Evolutionary conservation across 2,888 invertebrate species (phyloP).

Genomic region (Phragmatobia fuliginosa): DNA sequence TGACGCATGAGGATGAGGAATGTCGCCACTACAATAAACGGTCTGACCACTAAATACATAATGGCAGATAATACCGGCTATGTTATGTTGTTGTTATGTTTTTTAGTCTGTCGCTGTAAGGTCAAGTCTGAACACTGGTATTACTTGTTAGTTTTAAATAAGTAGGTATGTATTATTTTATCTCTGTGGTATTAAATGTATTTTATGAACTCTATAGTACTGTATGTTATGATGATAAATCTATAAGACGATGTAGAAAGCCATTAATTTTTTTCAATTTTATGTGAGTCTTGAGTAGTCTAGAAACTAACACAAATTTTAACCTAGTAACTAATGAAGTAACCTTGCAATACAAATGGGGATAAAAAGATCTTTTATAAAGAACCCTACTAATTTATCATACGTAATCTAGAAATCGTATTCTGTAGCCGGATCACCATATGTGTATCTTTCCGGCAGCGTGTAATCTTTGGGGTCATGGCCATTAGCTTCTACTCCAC

Average conservation of each 20-base stretch:
- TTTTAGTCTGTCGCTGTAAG: background rate
- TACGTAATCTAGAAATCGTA: slow-evolving; percentile 66
- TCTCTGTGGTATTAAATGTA: background rate
- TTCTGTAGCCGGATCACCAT: slow-evolving; percentile 73
- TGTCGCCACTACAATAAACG: no score
- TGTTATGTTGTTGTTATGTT: background rate
- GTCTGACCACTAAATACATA: background rate
- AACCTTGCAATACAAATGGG: no score
- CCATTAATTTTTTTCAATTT: background rate
- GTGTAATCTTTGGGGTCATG: slow-evolving; percentile 78
- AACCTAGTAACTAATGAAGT: no score
- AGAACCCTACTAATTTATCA: no score
- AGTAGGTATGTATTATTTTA: background rate
- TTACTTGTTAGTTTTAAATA: background rate
- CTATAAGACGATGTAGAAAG: background rate
- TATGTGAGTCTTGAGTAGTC: background rate
- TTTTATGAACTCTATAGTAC: no score
- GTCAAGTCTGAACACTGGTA: background rate
- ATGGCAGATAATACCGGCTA: background rate
- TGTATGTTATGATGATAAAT: background rate
- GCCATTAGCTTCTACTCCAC: slow-evolving; percentile 77
- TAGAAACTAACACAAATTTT: background rate
- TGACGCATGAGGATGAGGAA: no score
- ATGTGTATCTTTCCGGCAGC: slow-evolving; percentile 78
- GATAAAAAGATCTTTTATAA: no score